Evolutionary conservation across 2,113 vertebrate genomes (phyloP), one percentile per base, ranked within the genome.

Genomic region (Corydoras maculifer): DNA sequence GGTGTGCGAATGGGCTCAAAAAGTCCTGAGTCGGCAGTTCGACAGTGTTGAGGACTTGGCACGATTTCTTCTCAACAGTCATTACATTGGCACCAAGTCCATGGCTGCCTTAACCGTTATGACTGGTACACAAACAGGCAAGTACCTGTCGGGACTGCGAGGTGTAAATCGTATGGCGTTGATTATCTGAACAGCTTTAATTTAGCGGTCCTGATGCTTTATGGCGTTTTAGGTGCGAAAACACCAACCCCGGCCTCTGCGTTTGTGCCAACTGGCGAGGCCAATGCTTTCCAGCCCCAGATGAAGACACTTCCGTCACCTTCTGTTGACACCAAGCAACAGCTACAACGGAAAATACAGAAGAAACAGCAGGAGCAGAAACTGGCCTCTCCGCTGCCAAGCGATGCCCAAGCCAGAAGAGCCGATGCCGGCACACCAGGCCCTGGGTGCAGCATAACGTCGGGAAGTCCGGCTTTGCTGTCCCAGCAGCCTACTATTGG

Each of bases 81-180:
- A 98, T 82, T 99, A 94, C 82, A 98, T 97, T 9, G 93, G 93
- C 84, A 98, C 94, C 70, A 98, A 98, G 86, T 98, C 95, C 35
- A 89, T 97, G 91, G 94, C 95, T 84, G 96, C 95, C 51, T 90
- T 98, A 64, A 96, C 95, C 43, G 91, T 94, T 59, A 94, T 94
- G 93, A 91, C 92, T 13, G 91, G 91, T 43, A 90, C 90, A 67
- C 88, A 90, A 69, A 87, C 91, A 92, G 93, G 93, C 92, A 91
- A 81, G 72, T 43, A 43, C 35, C 35, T 5, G 35, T 43, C 35
- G 35, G 35, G 35, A 43, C 35, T 4, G 35, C 35, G 7, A 43
- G 35, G 35, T 43, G 35, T 43, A 8, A 43, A 43, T 43, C 4
- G 7, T 43, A 8, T 5, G 4, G 35, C 35, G 7, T 43, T 43